Evolutionary conservation across 2,797 vertebrate genomes (phyloP).

Genomic region (Chelonia mydas): DNA sequence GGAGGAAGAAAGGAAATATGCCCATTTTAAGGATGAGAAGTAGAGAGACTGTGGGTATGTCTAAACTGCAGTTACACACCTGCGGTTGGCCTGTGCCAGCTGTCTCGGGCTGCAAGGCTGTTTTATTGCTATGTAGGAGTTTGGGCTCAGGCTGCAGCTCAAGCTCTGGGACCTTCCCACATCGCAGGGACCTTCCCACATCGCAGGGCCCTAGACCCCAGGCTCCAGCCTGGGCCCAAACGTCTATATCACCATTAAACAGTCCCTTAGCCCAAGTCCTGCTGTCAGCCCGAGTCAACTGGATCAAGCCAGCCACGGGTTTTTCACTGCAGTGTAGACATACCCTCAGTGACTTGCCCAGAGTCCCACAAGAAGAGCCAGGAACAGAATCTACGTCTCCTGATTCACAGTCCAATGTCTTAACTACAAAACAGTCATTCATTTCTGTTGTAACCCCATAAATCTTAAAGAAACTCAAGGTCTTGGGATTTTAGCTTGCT

Average conservation of each 20-base stretch:
- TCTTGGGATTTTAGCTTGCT: background rate
- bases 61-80: background rate
- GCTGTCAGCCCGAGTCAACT: background rate
- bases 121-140: background rate
- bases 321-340: background rate
- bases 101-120: background rate
- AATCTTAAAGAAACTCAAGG: slow-evolving; percentile 14
- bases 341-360: too few species aligned
- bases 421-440: background rate
- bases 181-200: background rate
- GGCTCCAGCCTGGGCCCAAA: background rate
- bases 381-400: background rate
- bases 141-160: background rate
- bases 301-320: background rate
- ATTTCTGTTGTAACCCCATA: background rate
- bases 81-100: background rate
- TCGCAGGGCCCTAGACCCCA: too few species aligned
- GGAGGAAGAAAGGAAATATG: background rate
- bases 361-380: background rate
- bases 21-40: background rate
- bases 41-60: background rate
- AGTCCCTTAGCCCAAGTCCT: background rate
- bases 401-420: background rate
- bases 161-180: background rate
- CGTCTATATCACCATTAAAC: background rate